Evolutionary conservation across 2,113 vertebrate species (phyloP), one percentile per base, ranked within the genome.

Genomic region (Patagioenas fasciata): DNA sequence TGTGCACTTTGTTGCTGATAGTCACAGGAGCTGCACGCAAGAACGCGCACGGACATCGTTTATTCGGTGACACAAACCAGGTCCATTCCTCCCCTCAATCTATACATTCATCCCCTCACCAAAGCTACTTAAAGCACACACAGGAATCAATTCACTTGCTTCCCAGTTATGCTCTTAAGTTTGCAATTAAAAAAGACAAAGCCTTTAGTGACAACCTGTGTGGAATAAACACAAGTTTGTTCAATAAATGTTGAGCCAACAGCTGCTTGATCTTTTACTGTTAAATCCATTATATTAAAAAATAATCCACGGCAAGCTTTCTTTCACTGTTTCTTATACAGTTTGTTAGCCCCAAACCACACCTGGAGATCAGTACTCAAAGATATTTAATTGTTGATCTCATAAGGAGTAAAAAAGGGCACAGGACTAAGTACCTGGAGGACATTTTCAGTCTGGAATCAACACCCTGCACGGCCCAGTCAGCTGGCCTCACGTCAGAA

Each of bases 1-100:
- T 51, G 29, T 6, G 53, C 24, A 1, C 31, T 51, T 53, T 23
- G 57, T 38, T 0, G 0, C 44, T 3, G 20, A 51, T 3, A 47
- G 57, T 51, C 80, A 89, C 53, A 42, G 3, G 2, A 78, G 51
- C 47, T 53, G 60, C 34, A 19, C 7, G 11, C 14, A 57, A 26
- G 50, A 23, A 47, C 50, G 53, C 54, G 28, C 85, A 64, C 0
- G 50, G 50, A 19, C 74, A 50, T 7, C 40, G 3, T 54, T 64
- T 12, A 25, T 34, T 12, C 23, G 54, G 60, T 36, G 67, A 74
- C 56, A 71, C 56, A 70, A 47, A 48, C 40, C 42, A 57, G 60
- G 34, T 10, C 48, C 83, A 16, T 13, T 57, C 50, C 48, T 61
- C 44, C 48, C 17, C 38, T n/a, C 2, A 1, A 18, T 67, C 80